Evolutionary conservation across 2,888 invertebrate genomes (phyloP).

Genomic region (Lasioglossum vierecki): DNA sequence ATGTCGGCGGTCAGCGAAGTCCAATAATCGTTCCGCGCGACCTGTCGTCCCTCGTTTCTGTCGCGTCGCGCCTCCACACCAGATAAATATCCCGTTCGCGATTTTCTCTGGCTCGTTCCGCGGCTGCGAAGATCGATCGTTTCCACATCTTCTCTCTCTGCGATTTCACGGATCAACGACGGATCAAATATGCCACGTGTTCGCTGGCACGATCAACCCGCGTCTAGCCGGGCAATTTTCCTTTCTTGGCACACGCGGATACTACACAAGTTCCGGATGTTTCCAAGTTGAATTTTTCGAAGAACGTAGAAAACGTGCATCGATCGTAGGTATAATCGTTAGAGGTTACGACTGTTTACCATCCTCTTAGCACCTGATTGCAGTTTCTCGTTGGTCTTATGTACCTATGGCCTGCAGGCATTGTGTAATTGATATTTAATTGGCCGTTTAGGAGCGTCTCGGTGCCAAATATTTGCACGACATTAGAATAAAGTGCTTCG

Average conservation of each 20-base stretch:
- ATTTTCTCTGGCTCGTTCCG: neutral
- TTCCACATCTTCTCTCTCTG: neutral
- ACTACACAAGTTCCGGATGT: neutral
- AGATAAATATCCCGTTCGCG: neutral
- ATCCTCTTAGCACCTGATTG: neutral
- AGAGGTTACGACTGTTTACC: neutral
- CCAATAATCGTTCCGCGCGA: slow-evolving; percentile 14
- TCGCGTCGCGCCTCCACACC: neutral
- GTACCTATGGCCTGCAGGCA: neutral
- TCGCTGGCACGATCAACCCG: neutral
- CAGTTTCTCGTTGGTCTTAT: neutral
- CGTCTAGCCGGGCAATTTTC: neutral
- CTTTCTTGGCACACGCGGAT: neutral
- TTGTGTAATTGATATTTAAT: neutral
- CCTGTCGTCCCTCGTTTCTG: neutral
- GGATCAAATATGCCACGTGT: neutral
- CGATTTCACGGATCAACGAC: slow-evolving; percentile 1
- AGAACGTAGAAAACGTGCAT: neutral
- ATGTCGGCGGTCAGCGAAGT: slow-evolving; percentile 8
- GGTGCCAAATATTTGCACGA: neutral
- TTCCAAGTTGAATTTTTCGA: neutral
- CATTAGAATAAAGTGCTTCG: neutral
- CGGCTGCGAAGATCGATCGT: neutral
- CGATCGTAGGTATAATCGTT: neutral
- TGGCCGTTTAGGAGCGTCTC: neutral